phyloP scores from a whole-genome alignment of 2,113 vertebrate genomes.

The Neolamprologus variostigma region DNA sequence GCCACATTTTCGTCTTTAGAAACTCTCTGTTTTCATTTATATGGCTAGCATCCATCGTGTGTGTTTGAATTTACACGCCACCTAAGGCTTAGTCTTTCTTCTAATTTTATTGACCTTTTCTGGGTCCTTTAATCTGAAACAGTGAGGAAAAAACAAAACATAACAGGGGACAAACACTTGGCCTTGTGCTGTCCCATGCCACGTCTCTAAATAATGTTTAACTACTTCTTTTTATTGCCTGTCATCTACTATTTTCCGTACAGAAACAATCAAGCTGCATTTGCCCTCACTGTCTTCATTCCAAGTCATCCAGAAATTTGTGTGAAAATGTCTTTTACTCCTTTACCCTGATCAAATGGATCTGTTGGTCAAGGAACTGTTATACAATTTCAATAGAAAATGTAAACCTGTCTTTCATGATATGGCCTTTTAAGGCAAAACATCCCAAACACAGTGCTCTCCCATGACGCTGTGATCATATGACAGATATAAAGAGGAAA shows the following conservation, averaged over 20 bases:
- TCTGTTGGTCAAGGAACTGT: neutral
- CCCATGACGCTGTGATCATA: neutral
- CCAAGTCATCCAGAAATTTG: neutral
- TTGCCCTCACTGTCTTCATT: neutral
- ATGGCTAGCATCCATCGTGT: neutral
- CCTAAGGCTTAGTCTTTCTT: neutral
- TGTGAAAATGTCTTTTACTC: neutral
- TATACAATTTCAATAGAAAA: neutral
- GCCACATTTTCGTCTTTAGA: neutral
- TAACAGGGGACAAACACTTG: neutral
- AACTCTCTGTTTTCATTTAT: neutral
- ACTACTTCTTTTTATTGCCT: neutral
- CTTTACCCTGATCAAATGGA: neutral
- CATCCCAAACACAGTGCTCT: neutral
- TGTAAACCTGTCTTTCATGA: neutral
- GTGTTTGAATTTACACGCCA: neutral
- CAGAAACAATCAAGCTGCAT: neutral
- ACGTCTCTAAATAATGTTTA: neutral
- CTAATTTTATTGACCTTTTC: neutral
- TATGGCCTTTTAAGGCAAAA: neutral
- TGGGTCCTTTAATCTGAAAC: neutral
- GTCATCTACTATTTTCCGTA: neutral
- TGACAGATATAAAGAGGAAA: neutral
- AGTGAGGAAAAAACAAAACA: neutral
- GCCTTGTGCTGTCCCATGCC: neutral